phyloP scores from a whole-genome alignment of 2,797 vertebrate genomes.

The Sebastes kiyomatsui region DNA sequence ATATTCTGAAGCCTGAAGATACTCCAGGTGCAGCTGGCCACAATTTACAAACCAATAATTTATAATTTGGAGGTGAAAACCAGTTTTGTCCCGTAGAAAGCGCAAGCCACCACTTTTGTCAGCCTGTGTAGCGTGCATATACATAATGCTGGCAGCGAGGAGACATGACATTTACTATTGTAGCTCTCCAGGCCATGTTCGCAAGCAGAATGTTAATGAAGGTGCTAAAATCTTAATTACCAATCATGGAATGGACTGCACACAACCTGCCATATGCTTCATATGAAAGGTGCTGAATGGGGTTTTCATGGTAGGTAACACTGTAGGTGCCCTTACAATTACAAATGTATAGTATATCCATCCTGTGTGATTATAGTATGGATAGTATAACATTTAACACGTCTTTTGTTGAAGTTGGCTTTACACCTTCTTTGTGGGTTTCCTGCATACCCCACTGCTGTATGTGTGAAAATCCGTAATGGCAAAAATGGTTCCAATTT shows the following conservation, averaged over 20 bases:
- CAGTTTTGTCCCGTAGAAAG: slow-evolving; percentile 32
- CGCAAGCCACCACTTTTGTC: slow-evolving; percentile 14
- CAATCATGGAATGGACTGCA: slow-evolving; percentile 10
- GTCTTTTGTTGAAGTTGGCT: background rate
- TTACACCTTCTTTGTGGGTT: background rate
- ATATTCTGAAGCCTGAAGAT: slow-evolving; percentile 29
- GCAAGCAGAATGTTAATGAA: slow-evolving; percentile 67
- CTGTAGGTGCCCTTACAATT: slow-evolving; percentile 10
- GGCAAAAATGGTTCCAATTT: background rate
- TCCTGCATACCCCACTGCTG: background rate
- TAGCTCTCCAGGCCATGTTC: slow-evolving; percentile 40
- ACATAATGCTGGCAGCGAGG: slow-evolving; percentile 31
- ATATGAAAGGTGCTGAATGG: slow-evolving; percentile 34
- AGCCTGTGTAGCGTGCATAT: slow-evolving; percentile 22
- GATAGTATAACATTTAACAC: background rate
- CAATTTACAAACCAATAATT: slow-evolving; percentile 43
- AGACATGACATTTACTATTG: slow-evolving; percentile 67
- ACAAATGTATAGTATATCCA: background rate
- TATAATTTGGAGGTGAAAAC: slow-evolving; percentile 49
- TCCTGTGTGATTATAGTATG: background rate
- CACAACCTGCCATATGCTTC: slow-evolving; percentile 31
- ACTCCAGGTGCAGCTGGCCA: slow-evolving; percentile 60
- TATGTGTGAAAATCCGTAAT: background rate
- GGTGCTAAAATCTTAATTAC: slow-evolving; percentile 62
- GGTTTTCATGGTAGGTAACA: slow-evolving; percentile 14